A percentile compares a stretch with the other conserved stretches of the same genome.
Conservation (phyloP, 2,888 invertebrate species). For the Conistra vaccinii region DNA sequence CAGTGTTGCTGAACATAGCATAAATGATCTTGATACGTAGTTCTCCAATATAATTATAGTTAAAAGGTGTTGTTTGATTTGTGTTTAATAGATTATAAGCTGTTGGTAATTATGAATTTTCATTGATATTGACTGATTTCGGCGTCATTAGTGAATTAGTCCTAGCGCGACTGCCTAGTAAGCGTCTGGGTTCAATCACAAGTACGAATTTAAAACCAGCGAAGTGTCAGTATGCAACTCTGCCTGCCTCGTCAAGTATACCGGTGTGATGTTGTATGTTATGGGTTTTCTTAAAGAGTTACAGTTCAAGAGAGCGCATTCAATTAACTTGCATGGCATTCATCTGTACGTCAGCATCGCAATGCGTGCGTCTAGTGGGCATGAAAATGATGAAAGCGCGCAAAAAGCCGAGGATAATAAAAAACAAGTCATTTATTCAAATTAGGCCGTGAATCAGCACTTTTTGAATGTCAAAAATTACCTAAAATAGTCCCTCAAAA, state of each 20-base stretch:
- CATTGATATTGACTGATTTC: not conserved
- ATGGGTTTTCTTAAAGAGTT: not conserved
- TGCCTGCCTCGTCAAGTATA: too few relatives aligned
- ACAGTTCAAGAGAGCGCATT: not conserved
- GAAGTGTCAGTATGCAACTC: too few relatives aligned
- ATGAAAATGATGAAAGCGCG: not conserved
- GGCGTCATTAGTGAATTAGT: not conserved
- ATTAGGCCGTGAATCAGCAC: too few relatives aligned
- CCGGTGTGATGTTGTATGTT: too few relatives aligned
- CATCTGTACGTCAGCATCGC: too few relatives aligned
- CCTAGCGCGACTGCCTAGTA: not conserved
- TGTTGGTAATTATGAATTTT: not conserved
- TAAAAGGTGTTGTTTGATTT: slow-evolving; percentile 29
- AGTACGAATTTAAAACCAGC: too few relatives aligned
- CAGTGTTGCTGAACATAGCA: not conserved
- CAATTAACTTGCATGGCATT: not conserved
- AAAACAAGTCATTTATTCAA: too few relatives aligned
- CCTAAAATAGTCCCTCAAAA: too few relatives aligned
- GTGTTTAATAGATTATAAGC: not conserved
- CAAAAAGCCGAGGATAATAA: too few relatives aligned
- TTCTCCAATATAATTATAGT: slow-evolving; percentile 31
- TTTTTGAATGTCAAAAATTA: too few relatives aligned
- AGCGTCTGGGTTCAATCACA: not conserved
- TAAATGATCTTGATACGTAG: slow-evolving; percentile 34
- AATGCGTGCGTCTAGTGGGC: not conserved